A percentile compares a stretch with the other conserved stretches of the same genome.
Conservation (phyloP, 2,113 vertebrate species). For the Catharus minimus region DNA sequence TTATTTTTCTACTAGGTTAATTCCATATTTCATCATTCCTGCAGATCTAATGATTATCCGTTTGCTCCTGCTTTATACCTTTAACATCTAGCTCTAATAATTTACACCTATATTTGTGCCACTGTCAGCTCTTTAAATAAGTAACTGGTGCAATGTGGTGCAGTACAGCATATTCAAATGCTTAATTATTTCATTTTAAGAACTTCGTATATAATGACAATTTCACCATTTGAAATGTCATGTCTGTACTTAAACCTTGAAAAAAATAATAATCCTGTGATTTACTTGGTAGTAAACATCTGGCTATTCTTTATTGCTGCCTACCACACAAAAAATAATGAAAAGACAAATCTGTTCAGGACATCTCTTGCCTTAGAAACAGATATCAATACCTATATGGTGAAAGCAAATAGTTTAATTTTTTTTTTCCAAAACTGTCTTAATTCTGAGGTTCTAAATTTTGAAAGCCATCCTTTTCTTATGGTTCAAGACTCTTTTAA, state of each 20-base stretch:
- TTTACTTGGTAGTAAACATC: background rate
- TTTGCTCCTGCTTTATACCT: background rate
- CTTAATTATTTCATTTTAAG: background rate
- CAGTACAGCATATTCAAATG: background rate
- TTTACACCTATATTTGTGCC: background rate
- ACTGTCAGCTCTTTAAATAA: background rate
- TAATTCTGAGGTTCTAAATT: background rate
- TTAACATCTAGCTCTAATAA: background rate
- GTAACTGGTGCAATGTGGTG: background rate
- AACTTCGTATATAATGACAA: background rate
- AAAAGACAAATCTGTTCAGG: background rate
- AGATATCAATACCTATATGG: background rate
- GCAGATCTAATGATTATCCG: background rate
- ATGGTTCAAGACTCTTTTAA: background rate
- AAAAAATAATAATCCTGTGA: background rate
- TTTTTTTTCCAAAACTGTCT: background rate
- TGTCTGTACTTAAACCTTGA: background rate
- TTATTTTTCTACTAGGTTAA: background rate
- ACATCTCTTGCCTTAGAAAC: background rate
- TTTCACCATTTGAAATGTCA: background rate
- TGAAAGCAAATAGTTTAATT: background rate
- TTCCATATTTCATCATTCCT: background rate
- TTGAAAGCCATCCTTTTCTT: background rate
- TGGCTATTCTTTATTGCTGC: background rate
- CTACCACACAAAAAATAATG: background rate